These are phyloP conservation scores for Trichogramma evanescens DNA, from an alignment of 2,888 invertebrate species.

Conservation along the genomic window DNA sequence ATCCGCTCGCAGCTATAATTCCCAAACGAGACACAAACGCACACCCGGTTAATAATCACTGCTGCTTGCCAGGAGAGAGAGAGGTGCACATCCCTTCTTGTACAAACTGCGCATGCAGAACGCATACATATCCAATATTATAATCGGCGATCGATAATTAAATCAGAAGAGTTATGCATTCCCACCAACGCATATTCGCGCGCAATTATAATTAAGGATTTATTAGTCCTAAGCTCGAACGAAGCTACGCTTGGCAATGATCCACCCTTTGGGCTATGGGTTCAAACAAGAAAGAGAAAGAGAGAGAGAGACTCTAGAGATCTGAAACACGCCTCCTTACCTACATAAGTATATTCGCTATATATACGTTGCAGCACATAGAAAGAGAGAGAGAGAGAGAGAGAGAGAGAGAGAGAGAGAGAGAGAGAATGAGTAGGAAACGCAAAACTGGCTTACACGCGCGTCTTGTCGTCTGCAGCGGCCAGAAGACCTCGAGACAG, in stretches of 20 bases:
- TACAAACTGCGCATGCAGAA: no score
- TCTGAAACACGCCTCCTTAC: conserved; percentile 35
- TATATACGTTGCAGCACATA: conserved; percentile 6
- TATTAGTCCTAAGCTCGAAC: conserved; percentile 37
- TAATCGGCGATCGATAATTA: conserved; percentile 43
- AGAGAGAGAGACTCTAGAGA: conserved; percentile 29
- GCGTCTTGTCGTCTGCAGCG: conserved; percentile 28
- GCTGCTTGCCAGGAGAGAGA: no score
- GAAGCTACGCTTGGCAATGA: neutral
- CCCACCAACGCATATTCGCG: conserved; percentile 42
- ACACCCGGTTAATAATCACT: no score
- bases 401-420: conserved; percentile 11
- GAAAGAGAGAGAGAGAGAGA: conserved; percentile 21
- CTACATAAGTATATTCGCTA: conserved; percentile 31
- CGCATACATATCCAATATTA: conserved; percentile 25
- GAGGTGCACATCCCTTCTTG: no score
- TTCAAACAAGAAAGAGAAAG: conserved; percentile 21
- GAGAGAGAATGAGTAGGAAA: no score
- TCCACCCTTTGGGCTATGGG: conserved; percentile 24
- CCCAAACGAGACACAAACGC: conserved; percentile 15
- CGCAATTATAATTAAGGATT: conserved; percentile 49
- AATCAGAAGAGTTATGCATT: conserved; percentile 42
- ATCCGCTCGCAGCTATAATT: conserved; percentile 16
- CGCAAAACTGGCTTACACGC: no score
- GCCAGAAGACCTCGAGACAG: conserved; percentile 35